A percentile compares a stretch with the other conserved stretches of the same genome.
These are phyloP conservation scores for Neosalanx taihuensis DNA, from an alignment of 2,797 vertebrate species.

Conservation along the genomic window DNA sequence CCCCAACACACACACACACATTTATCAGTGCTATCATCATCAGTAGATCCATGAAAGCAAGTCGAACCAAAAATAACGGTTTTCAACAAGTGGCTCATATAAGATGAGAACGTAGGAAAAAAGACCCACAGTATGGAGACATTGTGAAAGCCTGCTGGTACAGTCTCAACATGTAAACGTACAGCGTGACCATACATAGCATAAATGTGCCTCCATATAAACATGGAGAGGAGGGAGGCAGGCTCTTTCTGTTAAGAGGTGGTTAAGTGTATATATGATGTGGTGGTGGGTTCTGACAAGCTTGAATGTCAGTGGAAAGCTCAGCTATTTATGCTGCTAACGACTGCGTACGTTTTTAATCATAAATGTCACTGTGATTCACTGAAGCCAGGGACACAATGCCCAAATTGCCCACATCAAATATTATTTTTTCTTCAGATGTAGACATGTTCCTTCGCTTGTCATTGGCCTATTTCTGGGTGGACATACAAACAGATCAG, in stretches of 20 bases:
- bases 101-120: neutral
- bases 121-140: slow-evolving; percentile 2
- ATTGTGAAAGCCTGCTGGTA: slow-evolving; percentile 23
- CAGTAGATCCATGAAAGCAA: neutral
- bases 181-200: neutral
- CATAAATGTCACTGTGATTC: slow-evolving; percentile 4
- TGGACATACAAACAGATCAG: too few species aligned
- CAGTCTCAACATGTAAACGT: neutral
- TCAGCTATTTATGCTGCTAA: neutral
- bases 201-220: slow-evolving; percentile 20
- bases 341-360: slow-evolving; percentile 2
- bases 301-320: neutral
- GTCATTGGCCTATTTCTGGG: too few species aligned
- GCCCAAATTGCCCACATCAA: neutral
- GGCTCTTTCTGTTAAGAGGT: slow-evolving; percentile 15
- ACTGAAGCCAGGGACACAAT: neutral
- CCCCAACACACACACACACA: neutral
- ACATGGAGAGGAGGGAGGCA: slow-evolving; percentile 16
- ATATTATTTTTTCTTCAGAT: neutral
- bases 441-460: too few species aligned
- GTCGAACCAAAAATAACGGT: neutral
- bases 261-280: neutral
- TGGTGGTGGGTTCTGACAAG: neutral
- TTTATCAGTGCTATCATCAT: neutral
- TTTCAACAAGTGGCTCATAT: neutral